Conservation (phyloP, 2,113 vertebrate genomes). For the Ciconia stormi region DNA sequence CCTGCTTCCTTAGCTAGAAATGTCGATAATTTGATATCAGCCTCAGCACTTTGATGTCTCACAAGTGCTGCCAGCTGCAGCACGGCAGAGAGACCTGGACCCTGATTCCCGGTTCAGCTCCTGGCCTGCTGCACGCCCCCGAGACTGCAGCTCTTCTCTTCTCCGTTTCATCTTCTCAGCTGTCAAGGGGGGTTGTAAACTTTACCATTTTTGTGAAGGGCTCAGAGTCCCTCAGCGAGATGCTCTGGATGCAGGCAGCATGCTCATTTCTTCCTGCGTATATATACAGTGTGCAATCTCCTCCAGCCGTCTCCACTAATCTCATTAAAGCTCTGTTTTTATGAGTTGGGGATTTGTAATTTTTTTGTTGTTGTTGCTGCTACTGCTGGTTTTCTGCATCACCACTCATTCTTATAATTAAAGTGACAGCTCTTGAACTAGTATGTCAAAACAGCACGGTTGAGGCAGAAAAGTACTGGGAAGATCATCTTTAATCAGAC, state of each 20-base stretch:
- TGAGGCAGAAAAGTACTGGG: conserved; percentile 30
- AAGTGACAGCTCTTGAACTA: conserved; percentile 50
- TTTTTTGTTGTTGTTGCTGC: background rate
- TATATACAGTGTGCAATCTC: background rate
- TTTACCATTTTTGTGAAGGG: background rate
- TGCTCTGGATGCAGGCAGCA: background rate
- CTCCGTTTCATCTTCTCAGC: background rate
- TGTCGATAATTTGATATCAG: background rate
- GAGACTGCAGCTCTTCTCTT: background rate
- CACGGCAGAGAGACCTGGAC: background rate
- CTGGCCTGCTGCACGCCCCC: background rate
- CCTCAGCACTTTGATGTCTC: background rate
- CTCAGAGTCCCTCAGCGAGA: background rate
- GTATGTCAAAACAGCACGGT: conserved; percentile 35
- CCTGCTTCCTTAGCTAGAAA: background rate
- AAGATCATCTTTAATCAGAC: conserved; percentile 13
- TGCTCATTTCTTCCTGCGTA: background rate
- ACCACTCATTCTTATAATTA: conserved; percentile 21
- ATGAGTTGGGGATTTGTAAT: background rate
- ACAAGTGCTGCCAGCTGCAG: background rate
- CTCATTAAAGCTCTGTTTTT: background rate
- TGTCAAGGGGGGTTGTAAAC: background rate
- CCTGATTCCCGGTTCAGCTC: background rate
- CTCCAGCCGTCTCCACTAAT: background rate
- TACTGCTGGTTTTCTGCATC: conserved; percentile 26